Evolutionary conservation across 2,797 vertebrate genomes (phyloP), one percentile per base, ranked within the genome.

Genomic region (Salarias fasciatus): DNA sequence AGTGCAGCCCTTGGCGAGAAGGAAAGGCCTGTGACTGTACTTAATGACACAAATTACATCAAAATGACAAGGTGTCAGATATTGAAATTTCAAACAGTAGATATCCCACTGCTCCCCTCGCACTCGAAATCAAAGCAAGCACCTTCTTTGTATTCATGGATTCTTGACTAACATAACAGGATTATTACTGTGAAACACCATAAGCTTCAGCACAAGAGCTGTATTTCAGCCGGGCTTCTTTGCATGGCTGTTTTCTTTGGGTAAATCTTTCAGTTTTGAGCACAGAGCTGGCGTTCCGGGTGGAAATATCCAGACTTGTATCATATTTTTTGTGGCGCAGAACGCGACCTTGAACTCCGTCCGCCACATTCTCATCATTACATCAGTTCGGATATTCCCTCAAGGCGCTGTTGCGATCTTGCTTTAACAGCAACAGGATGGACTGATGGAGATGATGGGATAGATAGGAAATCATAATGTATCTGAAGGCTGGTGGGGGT

Each of bases 71-170:
- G 61, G 62, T 75, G 68, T 80, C 54, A 65, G 47, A 70, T 73
- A 75, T 43, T 78, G 58, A 72, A 72, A 85, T 75, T 70, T 79
- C 75, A 77, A 69, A 83, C 64, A 59, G 51, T 61, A 52, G 35
- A 68, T 72, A 65, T 53, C 45, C 60, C 35, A 72, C 68, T 71
- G 61, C 58, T 85, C 80, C 44, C 33, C 61, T 40, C 66, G 53
- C 73, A 67, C 53, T 47, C 66, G 69, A 64, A 89, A 83, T 86
- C 75, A 84, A 86, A 78, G 70, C 53, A 54, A 79, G 64, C 46
- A 35, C 63, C 81, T 67, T 61, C 60, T 89, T 88, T 84, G 72
- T 86, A 87, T 89, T 87, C 81, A 88, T 80, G 65, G 72, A 68
- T 61, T 82, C 83, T 50, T 55, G 61, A 73, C 67, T 67, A 80